These are phyloP conservation scores for Saguinus midas DNA, from an alignment of 2,113 vertebrate species.

Conservation along the genomic window DNA sequence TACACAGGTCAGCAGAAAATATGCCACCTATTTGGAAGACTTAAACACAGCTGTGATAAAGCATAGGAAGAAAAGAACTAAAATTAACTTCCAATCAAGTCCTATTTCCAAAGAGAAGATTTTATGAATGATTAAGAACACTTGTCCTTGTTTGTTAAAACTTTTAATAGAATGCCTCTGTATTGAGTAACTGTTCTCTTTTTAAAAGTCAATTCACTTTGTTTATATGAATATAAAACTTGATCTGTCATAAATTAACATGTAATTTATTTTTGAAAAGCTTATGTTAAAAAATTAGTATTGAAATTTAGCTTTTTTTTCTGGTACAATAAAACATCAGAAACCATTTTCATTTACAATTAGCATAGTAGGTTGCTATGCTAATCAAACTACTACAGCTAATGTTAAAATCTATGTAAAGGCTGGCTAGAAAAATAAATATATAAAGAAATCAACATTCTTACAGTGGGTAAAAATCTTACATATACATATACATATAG, in stretches of 20 bases:
- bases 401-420: conserved; percentile 14
- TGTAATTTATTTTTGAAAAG: conserved; percentile 42
- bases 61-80: not conserved
- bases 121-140: not conserved
- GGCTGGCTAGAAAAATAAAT: not conserved
- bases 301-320: conserved; percentile 48
- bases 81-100: not conserved
- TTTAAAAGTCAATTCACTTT: conserved; percentile 27
- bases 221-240: not conserved
- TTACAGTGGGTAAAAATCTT: not conserved
- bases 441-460: conserved; percentile 1
- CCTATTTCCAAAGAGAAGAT: conserved; percentile 18
- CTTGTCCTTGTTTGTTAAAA: not conserved
- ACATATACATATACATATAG: not conserved
- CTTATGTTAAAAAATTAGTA: conserved; percentile 13
- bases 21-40: not conserved
- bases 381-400: not conserved
- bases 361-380: not conserved
- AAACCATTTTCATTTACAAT: conserved; percentile 37
- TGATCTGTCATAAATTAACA: not conserved
- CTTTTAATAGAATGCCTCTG: not conserved
- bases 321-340: not conserved
- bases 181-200: not conserved
- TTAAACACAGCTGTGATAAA: not conserved
- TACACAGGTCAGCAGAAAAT: not conserved